phyloP scores from a whole-genome alignment of 2,888 invertebrate genomes.

The Spilarctia lutea region DNA sequence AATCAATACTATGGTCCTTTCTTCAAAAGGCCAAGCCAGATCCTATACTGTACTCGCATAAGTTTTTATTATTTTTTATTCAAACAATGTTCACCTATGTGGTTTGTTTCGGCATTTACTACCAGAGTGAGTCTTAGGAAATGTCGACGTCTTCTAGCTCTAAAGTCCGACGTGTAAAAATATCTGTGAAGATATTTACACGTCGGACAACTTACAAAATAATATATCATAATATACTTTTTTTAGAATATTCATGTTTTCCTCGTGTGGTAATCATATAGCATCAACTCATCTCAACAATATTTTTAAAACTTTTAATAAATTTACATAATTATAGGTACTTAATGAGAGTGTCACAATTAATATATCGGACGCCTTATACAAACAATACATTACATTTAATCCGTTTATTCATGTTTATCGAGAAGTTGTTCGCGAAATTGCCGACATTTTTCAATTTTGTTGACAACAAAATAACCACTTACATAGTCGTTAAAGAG shows the following conservation, averaged over 20 bases:
- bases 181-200: no score
- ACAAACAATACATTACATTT: neutral
- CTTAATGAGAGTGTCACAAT: neutral
- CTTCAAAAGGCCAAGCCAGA: no score
- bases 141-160: no score
- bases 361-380: neutral
- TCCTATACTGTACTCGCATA: no score
- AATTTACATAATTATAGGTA: neutral
- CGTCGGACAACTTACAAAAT: no score
- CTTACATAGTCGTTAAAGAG: neutral
- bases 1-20: no score
- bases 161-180: no score
- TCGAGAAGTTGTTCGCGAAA: neutral
- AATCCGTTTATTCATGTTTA: neutral
- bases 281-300: neutral
- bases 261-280: neutral
- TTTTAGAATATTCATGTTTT: neutral
- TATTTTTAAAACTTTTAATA: neutral
- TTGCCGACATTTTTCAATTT: constrained; percentile 2
- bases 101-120: no score
- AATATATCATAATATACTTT: no score
- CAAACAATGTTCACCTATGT: no score
- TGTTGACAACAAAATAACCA: neutral
- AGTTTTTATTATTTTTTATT: no score
- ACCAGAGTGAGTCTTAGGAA: no score